Evolutionary conservation across 2,113 vertebrate genomes (phyloP).

Genomic region (Hemiprocne comata): DNA sequence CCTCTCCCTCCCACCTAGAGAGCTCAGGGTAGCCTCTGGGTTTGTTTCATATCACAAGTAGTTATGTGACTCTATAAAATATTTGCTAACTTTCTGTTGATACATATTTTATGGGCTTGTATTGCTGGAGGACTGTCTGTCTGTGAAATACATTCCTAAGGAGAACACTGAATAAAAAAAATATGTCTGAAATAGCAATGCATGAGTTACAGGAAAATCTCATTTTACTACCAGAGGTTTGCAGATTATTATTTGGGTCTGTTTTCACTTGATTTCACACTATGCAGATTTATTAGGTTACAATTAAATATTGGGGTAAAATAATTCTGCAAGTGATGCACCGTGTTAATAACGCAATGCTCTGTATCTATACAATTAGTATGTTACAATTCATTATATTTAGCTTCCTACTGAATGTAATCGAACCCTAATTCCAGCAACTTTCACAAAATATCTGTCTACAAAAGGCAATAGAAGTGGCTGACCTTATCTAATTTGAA

Average conservation of each 20-base stretch:
- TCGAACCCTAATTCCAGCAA: neutral
- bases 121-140: neutral
- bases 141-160: neutral
- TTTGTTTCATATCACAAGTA: neutral
- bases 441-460: neutral
- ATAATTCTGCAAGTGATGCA: neutral
- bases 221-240: neutral
- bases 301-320: neutral
- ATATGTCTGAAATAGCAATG: neutral
- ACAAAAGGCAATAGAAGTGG: neutral
- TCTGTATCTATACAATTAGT: neutral
- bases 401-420: neutral
- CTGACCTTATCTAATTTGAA: neutral
- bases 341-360: neutral
- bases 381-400: neutral
- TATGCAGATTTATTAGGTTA: neutral
- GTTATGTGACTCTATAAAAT: neutral
- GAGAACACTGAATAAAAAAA: neutral
- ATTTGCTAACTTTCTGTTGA: neutral
- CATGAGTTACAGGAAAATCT: neutral
- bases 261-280: slow-evolving; percentile 26
- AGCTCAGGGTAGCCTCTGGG: rapidly evolving
- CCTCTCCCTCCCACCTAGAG: neutral
- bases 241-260: neutral
- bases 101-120: neutral